Conservation (phyloP, 1,140 invertebrate species). For the Platyscapa corneri region DNA sequence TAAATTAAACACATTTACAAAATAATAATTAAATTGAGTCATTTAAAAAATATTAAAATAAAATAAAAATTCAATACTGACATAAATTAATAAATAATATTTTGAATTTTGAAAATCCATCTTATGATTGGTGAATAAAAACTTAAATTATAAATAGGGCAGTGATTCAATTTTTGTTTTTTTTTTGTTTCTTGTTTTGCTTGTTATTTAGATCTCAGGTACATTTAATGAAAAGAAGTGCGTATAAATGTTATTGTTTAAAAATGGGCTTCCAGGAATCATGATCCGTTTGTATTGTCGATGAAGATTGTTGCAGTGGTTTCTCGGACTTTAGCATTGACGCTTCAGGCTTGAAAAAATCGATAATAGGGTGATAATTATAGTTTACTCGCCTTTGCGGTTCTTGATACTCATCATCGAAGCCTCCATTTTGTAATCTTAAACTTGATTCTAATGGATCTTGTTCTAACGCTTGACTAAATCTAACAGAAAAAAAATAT, state of each 20-base stretch:
- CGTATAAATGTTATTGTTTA: conserved; percentile 56
- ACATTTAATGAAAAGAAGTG: conserved; percentile 40
- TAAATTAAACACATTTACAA: conserved; percentile 43
- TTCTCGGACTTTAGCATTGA: conserved; percentile 66
- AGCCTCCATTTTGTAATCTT: conserved; percentile 65
- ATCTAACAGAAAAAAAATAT: conserved; percentile 52
- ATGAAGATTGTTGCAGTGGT: conserved; percentile 39
- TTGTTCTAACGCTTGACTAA: conserved; percentile 61
- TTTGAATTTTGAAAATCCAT: conserved; percentile 22
- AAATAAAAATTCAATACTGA: neutral
- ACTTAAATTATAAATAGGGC: conserved; percentile 11
- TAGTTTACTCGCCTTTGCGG: conserved; percentile 81
- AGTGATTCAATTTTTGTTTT: neutral
- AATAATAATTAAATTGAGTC: conserved; percentile 22
- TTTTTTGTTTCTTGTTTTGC: neutral
- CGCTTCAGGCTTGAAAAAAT: conserved; percentile 82
- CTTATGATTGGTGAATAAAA: conserved; percentile 5
- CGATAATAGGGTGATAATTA: conserved; percentile 89
- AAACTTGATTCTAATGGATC: conserved; percentile 58
- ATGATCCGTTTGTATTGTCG: conserved; percentile 24
- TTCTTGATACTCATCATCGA: conserved; percentile 68
- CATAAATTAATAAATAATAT: conserved; percentile 35
- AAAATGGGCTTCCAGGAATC: conserved; percentile 71
- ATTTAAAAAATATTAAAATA: conserved; percentile 16
- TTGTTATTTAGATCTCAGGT: conserved; percentile 44